phyloP scores from a whole-genome alignment of 2,888 invertebrate genomes.

The Phengaris alcon region DNA sequence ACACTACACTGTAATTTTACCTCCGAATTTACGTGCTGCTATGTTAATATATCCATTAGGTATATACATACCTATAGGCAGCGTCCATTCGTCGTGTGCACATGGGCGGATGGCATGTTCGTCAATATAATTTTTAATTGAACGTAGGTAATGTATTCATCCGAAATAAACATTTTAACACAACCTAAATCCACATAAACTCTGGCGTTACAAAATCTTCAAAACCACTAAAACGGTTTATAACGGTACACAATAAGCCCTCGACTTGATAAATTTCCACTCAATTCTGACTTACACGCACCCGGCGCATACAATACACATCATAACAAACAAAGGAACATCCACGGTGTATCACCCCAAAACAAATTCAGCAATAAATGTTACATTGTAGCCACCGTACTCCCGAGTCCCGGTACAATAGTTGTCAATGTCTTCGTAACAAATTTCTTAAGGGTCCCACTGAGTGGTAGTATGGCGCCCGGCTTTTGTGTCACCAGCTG shows the following conservation, averaged over 20 bases:
- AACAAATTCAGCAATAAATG: slow-evolving; percentile 61
- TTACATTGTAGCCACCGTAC: slow-evolving; percentile 40
- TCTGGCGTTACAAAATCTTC: slow-evolving; percentile 2
- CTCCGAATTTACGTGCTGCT: no score
- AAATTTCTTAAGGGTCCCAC: slow-evolving; percentile 69
- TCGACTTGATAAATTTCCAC: slow-evolving; percentile 44
- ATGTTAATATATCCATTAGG: no score
- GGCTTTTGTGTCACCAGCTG: slow-evolving; percentile 62
- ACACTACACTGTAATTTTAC: no score
- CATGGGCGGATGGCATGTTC: not conserved
- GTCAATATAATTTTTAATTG: not conserved
- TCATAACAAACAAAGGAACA: slow-evolving; percentile 56
- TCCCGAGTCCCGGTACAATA: slow-evolving; percentile 40
- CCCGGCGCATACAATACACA: slow-evolving; percentile 48
- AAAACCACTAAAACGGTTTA: slow-evolving; percentile 31
- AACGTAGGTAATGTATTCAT: not conserved
- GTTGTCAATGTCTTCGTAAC: slow-evolving; percentile 62
- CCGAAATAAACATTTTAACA: slow-evolving; percentile 12
- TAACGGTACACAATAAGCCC: slow-evolving; percentile 36
- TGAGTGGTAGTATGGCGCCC: slow-evolving; percentile 61
- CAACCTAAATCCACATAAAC: not conserved
- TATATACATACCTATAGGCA: no score
- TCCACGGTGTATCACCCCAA: slow-evolving; percentile 58
- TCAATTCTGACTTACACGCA: slow-evolving; percentile 42
- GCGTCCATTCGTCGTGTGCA: no score